Evolutionary conservation across 2,797 vertebrate species (phyloP).

Genomic region (Periophthalmus magnuspinnatus): DNA sequence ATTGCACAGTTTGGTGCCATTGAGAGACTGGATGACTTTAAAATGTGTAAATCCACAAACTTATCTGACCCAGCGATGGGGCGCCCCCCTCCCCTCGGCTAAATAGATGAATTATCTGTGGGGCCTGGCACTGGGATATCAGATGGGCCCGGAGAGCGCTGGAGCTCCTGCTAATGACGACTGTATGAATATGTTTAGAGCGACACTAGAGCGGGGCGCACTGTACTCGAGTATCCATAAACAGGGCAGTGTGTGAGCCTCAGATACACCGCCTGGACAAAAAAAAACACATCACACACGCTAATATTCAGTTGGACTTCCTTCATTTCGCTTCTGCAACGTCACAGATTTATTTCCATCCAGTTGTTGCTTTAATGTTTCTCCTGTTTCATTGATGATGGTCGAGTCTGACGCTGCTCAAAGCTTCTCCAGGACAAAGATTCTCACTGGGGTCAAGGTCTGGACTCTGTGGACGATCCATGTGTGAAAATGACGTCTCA

Average conservation of each 20-base stretch:
- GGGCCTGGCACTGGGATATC: constrained; percentile 63
- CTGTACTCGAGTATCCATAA: constrained; percentile 19
- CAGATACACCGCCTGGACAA: no score
- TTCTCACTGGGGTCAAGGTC: no score
- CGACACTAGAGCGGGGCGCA: constrained; percentile 17
- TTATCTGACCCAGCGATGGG: constrained; percentile 71
- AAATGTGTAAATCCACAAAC: constrained; percentile 77
- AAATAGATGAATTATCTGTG: constrained; percentile 75
- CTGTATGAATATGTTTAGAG: constrained; percentile 52
- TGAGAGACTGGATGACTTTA: constrained; percentile 77
- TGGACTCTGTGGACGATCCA: no score
- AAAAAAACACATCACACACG: no score
- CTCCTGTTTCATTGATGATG: no score
- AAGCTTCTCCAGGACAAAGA: no score
- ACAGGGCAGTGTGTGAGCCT: constrained; percentile 32
- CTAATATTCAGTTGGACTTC: no score
- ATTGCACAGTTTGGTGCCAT: constrained; percentile 74
- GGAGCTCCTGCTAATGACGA: constrained; percentile 62
- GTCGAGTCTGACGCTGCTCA: no score
- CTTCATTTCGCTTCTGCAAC: no score
- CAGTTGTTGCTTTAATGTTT: no score
- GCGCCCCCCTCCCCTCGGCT: constrained; percentile 66
- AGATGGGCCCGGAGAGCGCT: constrained; percentile 60
- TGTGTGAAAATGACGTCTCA: no score
- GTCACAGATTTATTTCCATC: no score